Evolutionary conservation across 1,140 invertebrate genomes (phyloP).

Genomic region (Macrotrachela quadricornifera): DNA sequence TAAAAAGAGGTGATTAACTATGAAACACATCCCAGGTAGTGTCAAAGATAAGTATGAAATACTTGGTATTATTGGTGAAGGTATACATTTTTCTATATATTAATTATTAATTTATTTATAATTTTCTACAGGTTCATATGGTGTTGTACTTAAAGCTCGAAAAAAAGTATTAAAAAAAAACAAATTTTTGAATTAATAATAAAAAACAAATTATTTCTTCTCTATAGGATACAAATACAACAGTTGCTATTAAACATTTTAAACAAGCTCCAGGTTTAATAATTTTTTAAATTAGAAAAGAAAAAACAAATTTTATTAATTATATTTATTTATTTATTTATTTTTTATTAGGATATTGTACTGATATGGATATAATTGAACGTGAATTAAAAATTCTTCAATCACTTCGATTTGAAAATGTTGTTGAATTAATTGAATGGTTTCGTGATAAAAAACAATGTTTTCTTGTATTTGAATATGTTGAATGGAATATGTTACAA

Average conservation of each 20-base stretch:
- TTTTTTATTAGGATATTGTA: no score
- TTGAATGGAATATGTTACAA: conserved; percentile 30
- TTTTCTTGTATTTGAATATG: conserved; percentile 31
- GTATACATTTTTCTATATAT: conserved; percentile 7
- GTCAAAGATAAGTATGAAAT: conserved; percentile 26
- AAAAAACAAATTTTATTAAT: no score
- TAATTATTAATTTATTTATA: no score
- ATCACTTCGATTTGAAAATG: conserved; percentile 25
- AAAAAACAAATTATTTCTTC: conserved; percentile 3
- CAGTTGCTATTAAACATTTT: conserved; percentile 29
- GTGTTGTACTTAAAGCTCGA: no score
- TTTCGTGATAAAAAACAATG: conserved; percentile 26
- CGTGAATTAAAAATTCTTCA: conserved; percentile 26
- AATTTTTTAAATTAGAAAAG: no score
- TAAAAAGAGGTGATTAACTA: no score
- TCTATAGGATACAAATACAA: conserved; percentile 26
- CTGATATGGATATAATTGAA: conserved; percentile 12
- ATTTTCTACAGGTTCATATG: no score
- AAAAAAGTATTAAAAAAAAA: no score
- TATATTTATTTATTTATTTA: no score
- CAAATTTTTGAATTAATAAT: not conserved
- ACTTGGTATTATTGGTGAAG: conserved; percentile 29
- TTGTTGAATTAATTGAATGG: conserved; percentile 26
- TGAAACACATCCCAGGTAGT: no score
- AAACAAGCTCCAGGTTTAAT: conserved; percentile 30